These are phyloP conservation scores for Chrysolina americana DNA, from an alignment of 2,888 invertebrate genomes.

Conservation along the genomic window DNA sequence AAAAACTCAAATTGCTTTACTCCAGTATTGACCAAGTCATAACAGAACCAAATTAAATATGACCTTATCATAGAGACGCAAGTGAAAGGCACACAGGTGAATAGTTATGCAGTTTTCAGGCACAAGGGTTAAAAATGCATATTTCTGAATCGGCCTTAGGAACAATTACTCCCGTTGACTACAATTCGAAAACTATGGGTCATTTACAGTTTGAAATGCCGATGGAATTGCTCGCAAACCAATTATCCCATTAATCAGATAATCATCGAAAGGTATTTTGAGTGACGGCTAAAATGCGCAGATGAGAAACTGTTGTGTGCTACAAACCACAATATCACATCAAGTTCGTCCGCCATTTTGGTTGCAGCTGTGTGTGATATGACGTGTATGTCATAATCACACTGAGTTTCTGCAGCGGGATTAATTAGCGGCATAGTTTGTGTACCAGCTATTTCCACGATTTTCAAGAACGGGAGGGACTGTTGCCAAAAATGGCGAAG, in stretches of 20 bases:
- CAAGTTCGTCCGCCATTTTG: slow-evolving; percentile 45
- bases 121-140: no score
- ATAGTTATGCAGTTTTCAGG: no score
- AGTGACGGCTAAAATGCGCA: slow-evolving; percentile 59
- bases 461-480: neutral
- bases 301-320: slow-evolving; percentile 51
- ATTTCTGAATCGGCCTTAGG: no score
- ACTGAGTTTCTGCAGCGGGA: neutral
- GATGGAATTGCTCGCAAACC: slow-evolving; percentile 38
- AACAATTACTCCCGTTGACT: neutral
- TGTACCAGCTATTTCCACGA: neutral
- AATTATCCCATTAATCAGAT: slow-evolving; percentile 62
- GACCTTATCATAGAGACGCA: no score
- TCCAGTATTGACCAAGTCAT: no score
- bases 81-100: no score
- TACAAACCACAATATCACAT: slow-evolving; percentile 54
- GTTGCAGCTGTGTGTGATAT: slow-evolving; percentile 43
- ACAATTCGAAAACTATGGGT: neutral
- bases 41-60: no score
- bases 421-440: slow-evolving; percentile 15
- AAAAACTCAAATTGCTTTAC: no score
- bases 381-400: slow-evolving; percentile 41
- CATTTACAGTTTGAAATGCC: slow-evolving; percentile 3
- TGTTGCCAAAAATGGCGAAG: neutral
- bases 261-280: slow-evolving; percentile 63